Conservation (phyloP, 2,888 invertebrate genomes). For the Torymus texanus region DNA sequence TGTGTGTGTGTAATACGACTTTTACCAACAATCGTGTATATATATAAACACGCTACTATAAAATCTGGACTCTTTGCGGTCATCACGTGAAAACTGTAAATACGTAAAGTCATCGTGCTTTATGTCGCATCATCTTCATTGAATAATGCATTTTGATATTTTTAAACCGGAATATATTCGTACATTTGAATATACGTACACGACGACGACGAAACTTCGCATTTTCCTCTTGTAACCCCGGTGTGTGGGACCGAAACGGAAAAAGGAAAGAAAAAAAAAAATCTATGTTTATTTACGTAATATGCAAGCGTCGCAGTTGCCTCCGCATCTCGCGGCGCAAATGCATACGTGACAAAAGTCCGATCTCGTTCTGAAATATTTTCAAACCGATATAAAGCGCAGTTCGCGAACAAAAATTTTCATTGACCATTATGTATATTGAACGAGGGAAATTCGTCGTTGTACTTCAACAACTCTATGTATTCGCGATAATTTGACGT, state of each 20-base stretch:
- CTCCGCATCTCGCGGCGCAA: too few relatives aligned
- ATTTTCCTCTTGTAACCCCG: too few relatives aligned
- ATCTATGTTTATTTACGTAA: background rate
- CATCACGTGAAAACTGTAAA: background rate
- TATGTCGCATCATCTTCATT: background rate
- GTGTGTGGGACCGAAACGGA: too few relatives aligned
- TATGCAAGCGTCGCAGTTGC: background rate
- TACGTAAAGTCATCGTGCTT: background rate
- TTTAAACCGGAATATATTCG: constrained; percentile 13
- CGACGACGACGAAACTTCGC: too few relatives aligned
- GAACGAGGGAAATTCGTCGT: too few relatives aligned
- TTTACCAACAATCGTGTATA: too few relatives aligned
- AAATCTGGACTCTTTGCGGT: too few relatives aligned
- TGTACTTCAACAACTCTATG: too few relatives aligned
- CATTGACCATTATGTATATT: too few relatives aligned
- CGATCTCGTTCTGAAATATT: background rate
- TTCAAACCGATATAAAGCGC: background rate
- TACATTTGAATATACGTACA: background rate
- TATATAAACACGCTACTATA: too few relatives aligned
- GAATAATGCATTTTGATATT: constrained; percentile 31
- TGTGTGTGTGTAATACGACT: too few relatives aligned
- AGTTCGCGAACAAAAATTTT: too few relatives aligned
- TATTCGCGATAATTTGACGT: background rate
- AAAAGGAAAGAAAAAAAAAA: background rate
- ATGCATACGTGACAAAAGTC: constrained; percentile 20